A percentile compares a stretch with the other conserved stretches of the same genome.
Evolutionary conservation across 2,888 invertebrate genomes (phyloP).

Genomic region (Cephus spinipes): DNA sequence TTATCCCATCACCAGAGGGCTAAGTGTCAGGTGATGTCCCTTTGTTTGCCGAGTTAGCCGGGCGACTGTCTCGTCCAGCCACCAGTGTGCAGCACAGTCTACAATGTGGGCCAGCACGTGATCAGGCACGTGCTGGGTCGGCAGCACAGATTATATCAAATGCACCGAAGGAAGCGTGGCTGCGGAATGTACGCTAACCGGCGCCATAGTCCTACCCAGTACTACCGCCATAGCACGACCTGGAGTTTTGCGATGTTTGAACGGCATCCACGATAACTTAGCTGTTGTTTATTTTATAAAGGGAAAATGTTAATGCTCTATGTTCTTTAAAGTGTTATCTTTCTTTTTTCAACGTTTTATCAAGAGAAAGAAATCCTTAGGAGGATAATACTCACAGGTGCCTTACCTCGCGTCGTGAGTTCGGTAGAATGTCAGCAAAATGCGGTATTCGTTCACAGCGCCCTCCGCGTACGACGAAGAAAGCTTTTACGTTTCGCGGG

Average conservation of each 20-base stretch:
- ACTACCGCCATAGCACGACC: background rate
- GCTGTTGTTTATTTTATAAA: background rate
- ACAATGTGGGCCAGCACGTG: conserved; percentile 36
- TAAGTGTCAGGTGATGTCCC: background rate
- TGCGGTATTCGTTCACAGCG: background rate
- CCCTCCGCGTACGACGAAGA: background rate
- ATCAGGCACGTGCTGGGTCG: conserved; percentile 29
- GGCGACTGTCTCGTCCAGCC: background rate
- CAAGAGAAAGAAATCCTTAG: background rate
- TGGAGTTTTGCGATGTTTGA: background rate
- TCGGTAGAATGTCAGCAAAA: background rate
- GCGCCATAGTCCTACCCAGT: background rate
- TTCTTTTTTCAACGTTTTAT: too few species aligned
- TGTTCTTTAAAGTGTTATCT: background rate
- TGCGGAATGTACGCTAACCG: background rate
- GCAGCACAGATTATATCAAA: background rate
- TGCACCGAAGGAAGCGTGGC: background rate
- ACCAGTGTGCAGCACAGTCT: background rate
- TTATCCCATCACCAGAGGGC: too few species aligned
- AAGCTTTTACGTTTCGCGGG: background rate
- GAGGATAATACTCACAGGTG: background rate
- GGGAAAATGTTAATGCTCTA: background rate
- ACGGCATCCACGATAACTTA: background rate
- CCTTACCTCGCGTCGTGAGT: background rate
- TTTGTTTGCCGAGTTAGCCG: background rate